Evolutionary conservation across 2,888 invertebrate species (phyloP).

Genomic region (Mythimna loreyi): DNA sequence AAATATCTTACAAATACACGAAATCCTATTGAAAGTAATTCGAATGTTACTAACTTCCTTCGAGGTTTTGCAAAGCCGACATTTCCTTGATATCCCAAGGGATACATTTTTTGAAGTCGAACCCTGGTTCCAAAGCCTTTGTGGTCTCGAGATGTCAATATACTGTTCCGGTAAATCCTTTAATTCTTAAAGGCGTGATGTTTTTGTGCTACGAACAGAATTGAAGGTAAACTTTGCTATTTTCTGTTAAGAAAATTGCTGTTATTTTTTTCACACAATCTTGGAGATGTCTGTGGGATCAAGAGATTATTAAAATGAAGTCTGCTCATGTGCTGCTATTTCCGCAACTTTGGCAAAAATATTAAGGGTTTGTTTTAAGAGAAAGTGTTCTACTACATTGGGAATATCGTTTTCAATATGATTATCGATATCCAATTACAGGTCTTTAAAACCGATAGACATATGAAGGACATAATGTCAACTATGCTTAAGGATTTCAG

Average conservation of each 20-base stretch:
- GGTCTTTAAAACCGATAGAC: too few species aligned
- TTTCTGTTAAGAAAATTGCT: background rate
- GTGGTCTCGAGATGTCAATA: conserved; percentile 48
- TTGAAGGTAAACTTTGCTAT: conserved; percentile 16
- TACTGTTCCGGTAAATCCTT: conserved; percentile 34
- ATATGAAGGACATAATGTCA: too few species aligned
- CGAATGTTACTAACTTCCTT: conserved; percentile 29
- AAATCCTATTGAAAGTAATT: conserved; percentile 40
- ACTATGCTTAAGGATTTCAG: too few species aligned
- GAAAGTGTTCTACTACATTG: too few species aligned
- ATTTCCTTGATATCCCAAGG: conserved; percentile 31
- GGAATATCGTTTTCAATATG: too few species aligned
- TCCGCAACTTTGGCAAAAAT: too few species aligned
- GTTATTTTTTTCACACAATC: background rate
- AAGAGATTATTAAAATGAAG: background rate
- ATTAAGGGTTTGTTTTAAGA: too few species aligned
- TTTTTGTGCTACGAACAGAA: conserved; percentile 18
- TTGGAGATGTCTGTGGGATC: background rate
- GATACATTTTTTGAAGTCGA: conserved; percentile 42
- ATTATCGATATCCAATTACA: too few species aligned
- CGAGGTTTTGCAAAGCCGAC: conserved; percentile 23
- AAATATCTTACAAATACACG: conserved; percentile 11
- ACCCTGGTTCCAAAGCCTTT: conserved; percentile 28
- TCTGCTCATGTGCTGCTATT: background rate
- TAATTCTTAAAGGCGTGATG: conserved; percentile 37